Conservation (phyloP, 2,113 vertebrate genomes). For the Probosciger aterrimus region DNA sequence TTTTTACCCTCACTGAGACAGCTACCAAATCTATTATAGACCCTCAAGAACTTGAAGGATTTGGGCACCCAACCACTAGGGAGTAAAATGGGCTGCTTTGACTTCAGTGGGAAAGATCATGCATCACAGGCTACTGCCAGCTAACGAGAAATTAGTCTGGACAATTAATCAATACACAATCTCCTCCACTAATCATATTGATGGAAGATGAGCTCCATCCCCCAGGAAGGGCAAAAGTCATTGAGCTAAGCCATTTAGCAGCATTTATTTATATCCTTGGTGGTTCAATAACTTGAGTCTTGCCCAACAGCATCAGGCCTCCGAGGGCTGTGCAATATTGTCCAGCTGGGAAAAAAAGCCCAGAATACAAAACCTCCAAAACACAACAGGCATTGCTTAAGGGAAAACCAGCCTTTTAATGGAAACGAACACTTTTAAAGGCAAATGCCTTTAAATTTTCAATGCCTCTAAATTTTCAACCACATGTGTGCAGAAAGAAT, state of each 20-base stretch:
- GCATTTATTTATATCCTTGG: slow-evolving; percentile 38
- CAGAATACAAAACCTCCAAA: neutral
- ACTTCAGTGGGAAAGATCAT: neutral
- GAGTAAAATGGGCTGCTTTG: neutral
- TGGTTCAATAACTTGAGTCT: slow-evolving; percentile 24
- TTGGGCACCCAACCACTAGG: neutral
- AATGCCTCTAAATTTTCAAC: neutral
- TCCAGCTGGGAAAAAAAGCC: neutral
- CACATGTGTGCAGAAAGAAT: neutral
- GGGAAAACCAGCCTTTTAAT: neutral
- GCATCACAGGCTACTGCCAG: neutral
- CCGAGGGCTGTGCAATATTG: neutral
- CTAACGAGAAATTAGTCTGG: slow-evolving; percentile 32
- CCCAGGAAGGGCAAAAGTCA: slow-evolving; percentile 39
- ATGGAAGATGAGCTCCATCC: slow-evolving; percentile 24
- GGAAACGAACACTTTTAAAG: neutral
- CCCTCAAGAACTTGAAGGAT: neutral
- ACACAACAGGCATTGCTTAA: neutral
- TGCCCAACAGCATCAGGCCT: neutral
- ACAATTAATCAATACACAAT: slow-evolving; percentile 55
- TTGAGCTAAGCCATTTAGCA: slow-evolving; percentile 12
- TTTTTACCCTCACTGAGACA: neutral
- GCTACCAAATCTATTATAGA: neutral
- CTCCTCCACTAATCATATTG: slow-evolving; percentile 29
- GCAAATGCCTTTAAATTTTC: neutral